Base-by-base conservation (phyloP, 1,140 invertebrate genomes). In the Sinella curviseta region DNA sequence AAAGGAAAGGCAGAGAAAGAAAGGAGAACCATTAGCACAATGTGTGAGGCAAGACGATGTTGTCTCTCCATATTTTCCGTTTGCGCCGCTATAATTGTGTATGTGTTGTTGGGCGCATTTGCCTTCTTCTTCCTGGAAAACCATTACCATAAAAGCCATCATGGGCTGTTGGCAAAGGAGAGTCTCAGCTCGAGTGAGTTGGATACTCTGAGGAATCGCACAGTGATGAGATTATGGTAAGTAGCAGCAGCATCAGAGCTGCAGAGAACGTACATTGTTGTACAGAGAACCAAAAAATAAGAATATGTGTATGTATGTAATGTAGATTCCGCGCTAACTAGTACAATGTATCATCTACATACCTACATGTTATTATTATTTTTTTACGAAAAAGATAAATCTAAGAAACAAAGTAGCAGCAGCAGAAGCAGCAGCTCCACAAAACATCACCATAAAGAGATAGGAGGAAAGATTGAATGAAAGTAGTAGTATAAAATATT, bases 71-170 rank as follows among this genome's bases (percentile, higher is more conserved):
- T 83, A 70, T 82, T 89, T 24, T 89, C 89, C 1, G 85, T 91
- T n/a, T 89, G 88, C 81, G 85, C 84, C 33, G 86, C 90, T 84
- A 87, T 91, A 12, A 85, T 91, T 3, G 88, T 89, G 1, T 92
- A 92, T 85, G 88, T 89, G 65, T 85, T 91, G 1, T 85, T 90
- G 17, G 91, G 91, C 0, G 91, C 90, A 0, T 88, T 91, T 79
- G 87, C 91, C n/a, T 92, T 92, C 84, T 86, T 88, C 78, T 86
- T 88, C 54, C 85, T 90, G 16, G 90, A 90, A 84, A 88, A 86
- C 55, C 84, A 86, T 74, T 81, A 83, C 33, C n/a, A 86, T 86
- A 79, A 87, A 88, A 74, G 79, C 54, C 82, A 83, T 65, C 76
- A 77, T 48, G 77, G 79, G 31, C 35, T 81, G 30, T 34, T 60